These are phyloP conservation scores for Eulimnadia texana DNA, from an alignment of 1,140 invertebrate species.

Conservation along the genomic window DNA sequence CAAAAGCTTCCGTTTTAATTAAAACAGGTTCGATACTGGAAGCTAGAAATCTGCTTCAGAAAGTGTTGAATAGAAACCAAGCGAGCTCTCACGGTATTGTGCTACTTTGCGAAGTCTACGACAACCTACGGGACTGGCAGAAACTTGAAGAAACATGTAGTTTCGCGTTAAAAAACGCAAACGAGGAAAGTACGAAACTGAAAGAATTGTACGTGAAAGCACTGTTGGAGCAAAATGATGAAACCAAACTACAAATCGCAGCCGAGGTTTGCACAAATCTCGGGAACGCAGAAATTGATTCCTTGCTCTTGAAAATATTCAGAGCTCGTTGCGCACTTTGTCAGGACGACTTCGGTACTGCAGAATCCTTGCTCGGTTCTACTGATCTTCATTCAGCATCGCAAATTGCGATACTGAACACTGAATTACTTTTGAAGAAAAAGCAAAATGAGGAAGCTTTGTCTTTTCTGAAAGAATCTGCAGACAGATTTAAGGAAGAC, in stretches of 20 bases:
- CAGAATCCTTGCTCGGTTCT: too few relatives aligned
- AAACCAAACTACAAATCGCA: background rate
- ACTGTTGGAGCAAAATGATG: background rate
- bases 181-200: background rate
- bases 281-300: background rate
- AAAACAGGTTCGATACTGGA: background rate
- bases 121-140: background rate
- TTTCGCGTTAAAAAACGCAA: background rate
- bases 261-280: background rate
- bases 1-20: background rate
- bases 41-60: background rate
- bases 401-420: too few relatives aligned
- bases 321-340: background rate
- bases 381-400: too few relatives aligned
- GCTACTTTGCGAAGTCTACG: slow-evolving; percentile 4
- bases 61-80: background rate
- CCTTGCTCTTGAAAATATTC: background rate
- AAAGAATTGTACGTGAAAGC: background rate
- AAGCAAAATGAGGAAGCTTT: background rate
- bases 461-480: background rate
- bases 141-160: background rate
- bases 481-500: slow-evolving; percentile 1
- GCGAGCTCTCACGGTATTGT: background rate
- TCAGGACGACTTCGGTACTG: too few relatives aligned
- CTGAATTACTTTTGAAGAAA: too few relatives aligned